These are phyloP conservation scores for Zelostemma sp. DNA, from an alignment of 1,140 invertebrate genomes.

Conservation along the genomic window DNA sequence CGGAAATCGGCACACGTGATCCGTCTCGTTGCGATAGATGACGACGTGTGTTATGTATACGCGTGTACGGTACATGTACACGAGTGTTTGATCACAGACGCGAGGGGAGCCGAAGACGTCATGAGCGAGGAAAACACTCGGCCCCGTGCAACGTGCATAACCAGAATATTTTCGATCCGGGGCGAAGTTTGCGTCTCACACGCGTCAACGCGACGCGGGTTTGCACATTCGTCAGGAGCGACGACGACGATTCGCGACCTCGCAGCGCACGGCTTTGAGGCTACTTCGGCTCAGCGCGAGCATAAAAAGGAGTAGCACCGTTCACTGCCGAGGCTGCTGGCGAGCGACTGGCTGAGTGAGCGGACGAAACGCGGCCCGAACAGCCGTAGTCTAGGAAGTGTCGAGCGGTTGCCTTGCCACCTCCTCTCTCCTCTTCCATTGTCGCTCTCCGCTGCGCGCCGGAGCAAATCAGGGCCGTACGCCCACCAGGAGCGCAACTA, in stretches of 20 bases:
- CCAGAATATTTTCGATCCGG: constrained; percentile 7
- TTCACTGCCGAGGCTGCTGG: constrained; percentile 49
- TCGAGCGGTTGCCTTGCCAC: constrained; percentile 46
- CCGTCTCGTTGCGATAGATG: not conserved
- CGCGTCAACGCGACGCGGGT: not conserved
- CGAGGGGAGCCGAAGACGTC: not conserved
- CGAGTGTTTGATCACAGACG: not conserved
- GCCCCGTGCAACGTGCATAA: constrained; percentile 1
- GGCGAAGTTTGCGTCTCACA: not conserved
- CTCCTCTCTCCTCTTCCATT: constrained; percentile 31
- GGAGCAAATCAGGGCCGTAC: not conserved
- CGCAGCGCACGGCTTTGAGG: constrained; percentile 10
- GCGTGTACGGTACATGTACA: not conserved
- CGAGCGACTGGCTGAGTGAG: constrained; percentile 64
- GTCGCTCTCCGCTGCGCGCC: not conserved
- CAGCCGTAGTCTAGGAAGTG: constrained; percentile 49
- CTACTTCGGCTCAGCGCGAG: constrained; percentile 21
- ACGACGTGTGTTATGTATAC: not conserved
- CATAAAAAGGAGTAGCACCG: constrained; percentile 19
- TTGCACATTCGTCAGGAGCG: not conserved
- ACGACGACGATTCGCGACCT: constrained; percentile 7
- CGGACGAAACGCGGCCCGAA: constrained; percentile 22
- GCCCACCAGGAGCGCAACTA: no score
- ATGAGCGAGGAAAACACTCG: constrained; percentile 1
- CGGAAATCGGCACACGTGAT: not conserved